phyloP scores from a whole-genome alignment of 2,797 vertebrate species.

The Sebastes iracundus region DNA sequence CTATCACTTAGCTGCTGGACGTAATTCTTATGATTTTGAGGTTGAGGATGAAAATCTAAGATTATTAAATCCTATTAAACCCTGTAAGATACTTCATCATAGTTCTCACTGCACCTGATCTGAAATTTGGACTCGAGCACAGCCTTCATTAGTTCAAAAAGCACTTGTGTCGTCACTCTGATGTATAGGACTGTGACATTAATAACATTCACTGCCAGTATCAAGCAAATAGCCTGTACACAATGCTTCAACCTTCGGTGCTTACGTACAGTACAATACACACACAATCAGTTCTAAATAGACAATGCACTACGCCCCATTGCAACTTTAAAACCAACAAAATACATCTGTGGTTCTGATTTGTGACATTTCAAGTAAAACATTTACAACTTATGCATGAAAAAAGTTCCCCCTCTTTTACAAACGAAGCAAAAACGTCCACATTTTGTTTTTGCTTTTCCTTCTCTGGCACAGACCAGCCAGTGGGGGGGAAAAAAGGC shows the following conservation, averaged over 20 bases:
- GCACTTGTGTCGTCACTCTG: not conserved
- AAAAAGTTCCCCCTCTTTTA: constrained; percentile 41
- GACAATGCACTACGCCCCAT: not conserved
- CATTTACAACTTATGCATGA: constrained; percentile 66
- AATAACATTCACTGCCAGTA: constrained; percentile 72
- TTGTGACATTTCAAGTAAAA: constrained; percentile 83
- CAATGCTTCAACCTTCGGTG: constrained; percentile 62
- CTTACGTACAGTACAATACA: constrained; percentile 17
- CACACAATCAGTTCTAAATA: not conserved
- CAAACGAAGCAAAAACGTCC: constrained; percentile 64
- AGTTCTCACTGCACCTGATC: constrained; percentile 4
- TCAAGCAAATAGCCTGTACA: constrained; percentile 67
- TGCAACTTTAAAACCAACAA: constrained; percentile 35
- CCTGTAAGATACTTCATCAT: not conserved
- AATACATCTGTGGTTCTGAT: constrained; percentile 69
- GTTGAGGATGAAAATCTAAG: not conserved
- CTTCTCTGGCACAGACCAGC: constrained; percentile 54
- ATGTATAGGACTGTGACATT: constrained; percentile 16
- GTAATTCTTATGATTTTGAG: not conserved
- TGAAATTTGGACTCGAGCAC: constrained; percentile 1
- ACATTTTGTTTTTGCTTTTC: constrained; percentile 58
- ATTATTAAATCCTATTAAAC: not conserved
- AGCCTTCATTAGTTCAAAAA: constrained; percentile 13
- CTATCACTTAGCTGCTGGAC: not conserved
- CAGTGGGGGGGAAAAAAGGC: not conserved